Percentiles rank a stretch among this genome's conserved stretches.
These are phyloP conservation scores for Coilia nasus DNA, from an alignment of 2,797 vertebrate species.

Conservation along the genomic window DNA sequence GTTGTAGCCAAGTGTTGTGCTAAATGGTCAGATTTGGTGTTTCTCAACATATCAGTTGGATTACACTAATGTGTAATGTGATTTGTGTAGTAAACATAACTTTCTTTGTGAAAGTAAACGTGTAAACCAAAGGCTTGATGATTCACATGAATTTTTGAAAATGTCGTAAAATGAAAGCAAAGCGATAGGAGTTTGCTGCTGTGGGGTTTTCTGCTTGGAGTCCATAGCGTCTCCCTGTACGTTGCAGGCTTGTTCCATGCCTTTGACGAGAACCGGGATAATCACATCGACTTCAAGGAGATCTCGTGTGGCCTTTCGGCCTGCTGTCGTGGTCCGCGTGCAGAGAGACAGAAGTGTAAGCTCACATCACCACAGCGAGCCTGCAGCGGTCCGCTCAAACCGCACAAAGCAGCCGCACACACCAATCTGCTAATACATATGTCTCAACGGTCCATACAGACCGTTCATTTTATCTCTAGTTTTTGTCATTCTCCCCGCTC, in stretches of 20 bases:
- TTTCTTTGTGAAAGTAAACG: too few relatives aligned
- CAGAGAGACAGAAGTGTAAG: conserved; percentile 96
- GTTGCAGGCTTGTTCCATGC: conserved; percentile 93
- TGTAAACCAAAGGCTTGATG: neutral
- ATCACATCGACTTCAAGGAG: conserved; percentile 99
- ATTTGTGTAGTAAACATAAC: conserved; percentile 9
- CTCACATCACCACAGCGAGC: neutral
- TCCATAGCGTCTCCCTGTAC: conserved; percentile 33
- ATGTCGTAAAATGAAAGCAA: neutral
- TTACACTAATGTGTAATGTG: too few relatives aligned
- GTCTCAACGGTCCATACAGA: neutral
- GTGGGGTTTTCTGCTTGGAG: neutral
- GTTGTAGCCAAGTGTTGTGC: neutral
- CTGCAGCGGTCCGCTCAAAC: neutral
- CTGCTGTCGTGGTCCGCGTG: conserved; percentile 94
- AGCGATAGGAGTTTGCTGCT: conserved; percentile 19
- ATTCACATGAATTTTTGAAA: neutral
- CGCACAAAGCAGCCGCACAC: neutral
- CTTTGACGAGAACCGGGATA: conserved; percentile 99
- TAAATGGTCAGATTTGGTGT: neutral
- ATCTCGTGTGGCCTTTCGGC: conserved; percentile 98
- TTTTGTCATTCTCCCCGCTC: neutral
- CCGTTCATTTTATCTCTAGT: neutral
- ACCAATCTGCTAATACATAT: too few relatives aligned
- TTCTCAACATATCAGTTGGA: neutral